These are phyloP conservation scores for Drosophila murphyi DNA, from an alignment of 1,140 invertebrate species.

Conservation along the genomic window DNA sequence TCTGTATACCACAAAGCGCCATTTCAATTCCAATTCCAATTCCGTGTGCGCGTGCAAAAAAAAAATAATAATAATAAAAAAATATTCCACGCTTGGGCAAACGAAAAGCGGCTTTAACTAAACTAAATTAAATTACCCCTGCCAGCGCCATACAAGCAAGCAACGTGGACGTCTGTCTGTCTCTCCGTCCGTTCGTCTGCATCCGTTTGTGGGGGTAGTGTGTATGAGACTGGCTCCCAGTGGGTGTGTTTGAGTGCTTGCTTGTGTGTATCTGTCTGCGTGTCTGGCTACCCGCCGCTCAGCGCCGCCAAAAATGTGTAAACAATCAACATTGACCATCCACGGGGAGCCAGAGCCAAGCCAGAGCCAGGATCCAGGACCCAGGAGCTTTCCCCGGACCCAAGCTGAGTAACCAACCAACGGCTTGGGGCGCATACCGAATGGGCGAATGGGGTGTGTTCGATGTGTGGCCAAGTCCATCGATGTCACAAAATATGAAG, in stretches of 20 bases:
- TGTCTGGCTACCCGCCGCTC: slow-evolving; percentile 46
- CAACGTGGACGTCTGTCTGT: slow-evolving; percentile 1
- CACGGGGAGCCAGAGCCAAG: slow-evolving; percentile 23
- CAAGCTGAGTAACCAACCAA: slow-evolving; percentile 53
- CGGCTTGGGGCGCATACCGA: slow-evolving; percentile 28
- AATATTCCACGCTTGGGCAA: slow-evolving; percentile 65
- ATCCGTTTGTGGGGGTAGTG: slow-evolving; percentile 8
- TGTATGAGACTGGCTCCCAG: slow-evolving; percentile 2
- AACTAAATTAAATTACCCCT: slow-evolving; percentile 63
- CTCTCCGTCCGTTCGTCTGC: slow-evolving; percentile 7
- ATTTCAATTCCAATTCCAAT: slow-evolving; percentile 48
- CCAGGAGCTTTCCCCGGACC: background rate
- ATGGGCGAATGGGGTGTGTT: slow-evolving; percentile 13
- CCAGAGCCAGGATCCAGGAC: background rate
- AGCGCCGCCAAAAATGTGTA: slow-evolving; percentile 78
- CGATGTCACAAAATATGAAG: slow-evolving; percentile 52
- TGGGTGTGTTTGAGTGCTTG: slow-evolving; percentile 35
- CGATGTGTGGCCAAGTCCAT: slow-evolving; percentile 29
- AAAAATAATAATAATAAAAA: background rate
- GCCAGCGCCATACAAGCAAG: slow-evolving; percentile 31
- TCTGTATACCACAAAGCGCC: slow-evolving; percentile 16
- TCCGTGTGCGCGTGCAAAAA: slow-evolving; percentile 35
- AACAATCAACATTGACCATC: slow-evolving; percentile 76
- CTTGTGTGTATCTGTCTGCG: slow-evolving; percentile 34
- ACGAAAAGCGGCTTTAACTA: slow-evolving; percentile 67